Base-by-base conservation (phyloP, 2,888 invertebrate species). In the Metellina segmentata region DNA sequence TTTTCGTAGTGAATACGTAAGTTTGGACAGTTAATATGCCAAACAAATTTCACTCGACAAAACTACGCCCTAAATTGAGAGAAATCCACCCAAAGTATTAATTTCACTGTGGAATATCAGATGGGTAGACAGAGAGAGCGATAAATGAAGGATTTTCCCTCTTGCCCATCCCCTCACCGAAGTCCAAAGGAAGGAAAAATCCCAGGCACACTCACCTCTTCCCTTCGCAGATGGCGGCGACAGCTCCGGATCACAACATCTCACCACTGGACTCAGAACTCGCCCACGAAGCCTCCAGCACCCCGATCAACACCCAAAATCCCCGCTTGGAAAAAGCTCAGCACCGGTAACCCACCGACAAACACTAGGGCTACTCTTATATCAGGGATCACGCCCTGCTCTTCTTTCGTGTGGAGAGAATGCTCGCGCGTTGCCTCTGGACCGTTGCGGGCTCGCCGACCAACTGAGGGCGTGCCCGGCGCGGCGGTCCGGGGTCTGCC, bases 381-480 rank as follows among this genome's bases (percentile, higher is more conserved):
- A 52, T 19, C 51, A 20, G 71, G 69, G 69, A 75, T 77, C 85
- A 61, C 77, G 75, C 69, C 85, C 77, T 77, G 49, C 48, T 19
- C 20, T 52, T 48, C 19, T 70, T 71, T 16, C 9, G 48, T 34
- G 75, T 34, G 34, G 52, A 19, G 51, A 16, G 78, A 11, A n/a
- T 11, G 49, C 7, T 19, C 16, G 48, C 13, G 85, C 9, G 79
- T 9, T 69, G 11, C 52, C 2, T 52, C 20, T 51, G n/a, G 51
- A 72, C 75, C 49, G 75, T 61, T n/a, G n/a, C 85, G 74, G 85
- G 85, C 34, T 79, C 87, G 19, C 52, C 70, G 71, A 61, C 19
- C 77, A 19, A 87, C 87, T 87, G 87, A 79, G 75, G 87, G 87
- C 87, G 87, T 87, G 79, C 48, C 71, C 79, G 49, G 78, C 71